These are phyloP conservation scores for Antedon bifida DNA, from an alignment of 35 echinoderm and acorn worm species.

Conservation along the genomic window DNA sequence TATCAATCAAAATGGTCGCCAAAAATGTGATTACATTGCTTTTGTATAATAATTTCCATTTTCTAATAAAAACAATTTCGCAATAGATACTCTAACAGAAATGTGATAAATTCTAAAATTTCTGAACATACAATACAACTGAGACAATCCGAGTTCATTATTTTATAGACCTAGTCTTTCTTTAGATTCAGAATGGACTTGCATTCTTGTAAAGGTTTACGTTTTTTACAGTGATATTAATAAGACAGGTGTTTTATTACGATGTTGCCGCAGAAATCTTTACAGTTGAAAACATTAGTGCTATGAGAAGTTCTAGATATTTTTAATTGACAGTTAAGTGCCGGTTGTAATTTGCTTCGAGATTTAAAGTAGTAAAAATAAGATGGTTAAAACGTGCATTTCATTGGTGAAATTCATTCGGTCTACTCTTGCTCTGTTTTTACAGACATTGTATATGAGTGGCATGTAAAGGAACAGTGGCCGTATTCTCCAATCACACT, in stretches of 20 bases:
- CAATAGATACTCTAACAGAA: no score
- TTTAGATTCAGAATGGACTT: background rate
- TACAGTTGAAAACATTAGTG: background rate
- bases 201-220: background rate
- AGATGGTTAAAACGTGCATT: background rate
- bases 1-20: no score
- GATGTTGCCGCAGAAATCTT: background rate
- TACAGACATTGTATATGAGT: background rate
- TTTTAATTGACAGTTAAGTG: slow-evolving; percentile 2
- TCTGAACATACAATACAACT: no score
- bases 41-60: no score
- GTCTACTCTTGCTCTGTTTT: background rate
- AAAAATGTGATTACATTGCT: no score
- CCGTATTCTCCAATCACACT: no score
- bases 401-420: background rate
- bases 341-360: background rate
- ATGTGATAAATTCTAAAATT: no score
- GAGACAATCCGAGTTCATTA: background rate
- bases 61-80: no score
- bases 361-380: background rate
- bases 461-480: no score
- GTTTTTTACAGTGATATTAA: background rate
- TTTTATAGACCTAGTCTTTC: background rate
- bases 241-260: background rate
- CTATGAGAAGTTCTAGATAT: background rate